These are phyloP conservation scores for Falco concolor DNA, from an alignment of 2,797 vertebrate genomes.

Conservation along the genomic window DNA sequence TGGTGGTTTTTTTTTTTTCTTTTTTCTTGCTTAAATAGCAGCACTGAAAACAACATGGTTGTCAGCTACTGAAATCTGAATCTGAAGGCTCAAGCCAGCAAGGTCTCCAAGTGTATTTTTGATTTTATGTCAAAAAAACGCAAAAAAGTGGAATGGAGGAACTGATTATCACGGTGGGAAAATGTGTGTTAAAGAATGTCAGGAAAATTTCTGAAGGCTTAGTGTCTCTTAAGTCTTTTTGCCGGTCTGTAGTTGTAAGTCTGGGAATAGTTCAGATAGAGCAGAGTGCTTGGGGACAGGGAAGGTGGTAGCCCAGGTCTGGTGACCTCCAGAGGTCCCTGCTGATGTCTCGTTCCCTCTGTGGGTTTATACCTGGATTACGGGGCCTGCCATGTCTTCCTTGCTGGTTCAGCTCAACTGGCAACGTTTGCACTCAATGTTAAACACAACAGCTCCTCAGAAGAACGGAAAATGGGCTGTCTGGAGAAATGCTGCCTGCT, in stretches of 20 bases:
- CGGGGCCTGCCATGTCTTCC: background rate
- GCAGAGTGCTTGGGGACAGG: background rate
- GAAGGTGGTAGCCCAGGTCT: background rate
- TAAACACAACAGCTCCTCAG: background rate
- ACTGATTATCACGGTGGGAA: background rate
- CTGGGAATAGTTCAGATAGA: background rate
- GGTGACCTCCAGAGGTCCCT: background rate
- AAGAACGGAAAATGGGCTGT: background rate
- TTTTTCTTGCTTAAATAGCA: background rate
- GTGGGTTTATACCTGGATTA: background rate
- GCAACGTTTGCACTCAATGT: background rate
- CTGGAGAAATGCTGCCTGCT: background rate
- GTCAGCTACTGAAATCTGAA: conserved; percentile 18
- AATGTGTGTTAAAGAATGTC: background rate
- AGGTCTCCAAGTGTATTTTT: conserved; percentile 19
- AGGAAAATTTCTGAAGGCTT: background rate
- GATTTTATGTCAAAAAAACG: conserved; percentile 6
- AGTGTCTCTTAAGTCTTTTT: background rate
- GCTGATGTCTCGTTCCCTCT: background rate
- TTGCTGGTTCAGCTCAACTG: background rate
- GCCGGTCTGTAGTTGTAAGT: background rate
- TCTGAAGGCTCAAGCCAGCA: background rate
- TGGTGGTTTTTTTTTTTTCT: background rate
- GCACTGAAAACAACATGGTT: background rate
- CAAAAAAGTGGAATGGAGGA: background rate